Evolutionary conservation across 1,140 invertebrate species (phyloP).

Genomic region (Ceratina australensis): DNA sequence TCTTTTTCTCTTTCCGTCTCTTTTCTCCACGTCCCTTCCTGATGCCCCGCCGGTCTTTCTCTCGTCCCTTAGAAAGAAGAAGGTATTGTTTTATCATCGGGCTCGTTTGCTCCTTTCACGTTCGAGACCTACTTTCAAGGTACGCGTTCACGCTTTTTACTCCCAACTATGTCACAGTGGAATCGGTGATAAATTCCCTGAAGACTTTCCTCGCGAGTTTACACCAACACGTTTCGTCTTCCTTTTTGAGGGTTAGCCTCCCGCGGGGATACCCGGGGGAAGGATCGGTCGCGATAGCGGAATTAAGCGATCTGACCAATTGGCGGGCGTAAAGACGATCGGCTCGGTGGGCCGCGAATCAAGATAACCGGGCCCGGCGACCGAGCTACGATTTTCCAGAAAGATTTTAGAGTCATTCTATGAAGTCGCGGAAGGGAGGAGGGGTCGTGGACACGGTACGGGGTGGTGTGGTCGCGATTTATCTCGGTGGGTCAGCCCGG

Average conservation of each 20-base stretch:
- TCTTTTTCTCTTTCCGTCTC: constrained; percentile 28
- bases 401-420: constrained; percentile 54
- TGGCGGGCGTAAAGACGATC: constrained; percentile 10
- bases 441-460: not conserved
- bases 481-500: constrained; percentile 41
- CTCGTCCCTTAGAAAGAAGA: not conserved
- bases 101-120: not conserved
- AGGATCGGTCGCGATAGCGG: not conserved
- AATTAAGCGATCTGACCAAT: constrained; percentile 37
- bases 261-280: too few species aligned
- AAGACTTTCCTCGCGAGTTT: too few species aligned
- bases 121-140: not conserved
- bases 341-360: constrained; percentile 16
- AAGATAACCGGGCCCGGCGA: constrained; percentile 14
- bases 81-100: constrained; percentile 3
- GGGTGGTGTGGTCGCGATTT: constrained; percentile 41
- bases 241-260: too few species aligned
- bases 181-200: too few species aligned
- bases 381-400: constrained; percentile 71
- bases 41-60: not conserved
- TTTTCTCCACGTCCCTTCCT: constrained; percentile 38
- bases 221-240: not conserved
- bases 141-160: too few species aligned
- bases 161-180: too few species aligned
- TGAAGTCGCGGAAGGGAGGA: constrained; percentile 26